Conservation (phyloP, 2,797 vertebrate species). For the Sebastes melanostomus region DNA sequence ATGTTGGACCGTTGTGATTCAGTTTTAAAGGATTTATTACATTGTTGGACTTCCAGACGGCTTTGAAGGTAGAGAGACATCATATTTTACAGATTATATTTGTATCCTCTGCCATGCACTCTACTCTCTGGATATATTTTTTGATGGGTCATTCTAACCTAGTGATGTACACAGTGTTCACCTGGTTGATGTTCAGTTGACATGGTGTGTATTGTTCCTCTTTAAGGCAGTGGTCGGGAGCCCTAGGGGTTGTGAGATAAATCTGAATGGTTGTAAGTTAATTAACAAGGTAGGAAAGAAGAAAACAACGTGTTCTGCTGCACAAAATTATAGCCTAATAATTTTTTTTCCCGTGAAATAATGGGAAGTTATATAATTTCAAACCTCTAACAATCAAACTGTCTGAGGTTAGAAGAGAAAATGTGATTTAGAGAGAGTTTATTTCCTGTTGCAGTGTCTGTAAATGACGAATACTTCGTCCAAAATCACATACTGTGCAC, state of each 20-base stretch:
- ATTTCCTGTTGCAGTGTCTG: too few species aligned
- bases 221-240: neutral
- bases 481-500: too few species aligned
- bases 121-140: too few species aligned
- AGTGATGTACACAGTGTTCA: too few species aligned
- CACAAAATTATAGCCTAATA: too few species aligned
- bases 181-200: neutral
- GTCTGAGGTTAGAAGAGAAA: too few species aligned
- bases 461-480: too few species aligned
- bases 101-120: neutral
- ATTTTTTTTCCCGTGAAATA: neutral
- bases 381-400: neutral
- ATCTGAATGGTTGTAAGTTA: neutral
- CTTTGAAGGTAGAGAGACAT: neutral
- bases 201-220: neutral
- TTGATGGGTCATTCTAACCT: neutral
- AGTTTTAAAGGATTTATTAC: neutral
- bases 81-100: neutral
- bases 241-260: neutral
- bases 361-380: neutral
- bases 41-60: neutral
- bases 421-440: too few species aligned
- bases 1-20: neutral
- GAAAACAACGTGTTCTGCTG: neutral
- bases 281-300: neutral